phyloP scores from a whole-genome alignment of 2,888 invertebrate species.

The Syrphus vitripennis region DNA sequence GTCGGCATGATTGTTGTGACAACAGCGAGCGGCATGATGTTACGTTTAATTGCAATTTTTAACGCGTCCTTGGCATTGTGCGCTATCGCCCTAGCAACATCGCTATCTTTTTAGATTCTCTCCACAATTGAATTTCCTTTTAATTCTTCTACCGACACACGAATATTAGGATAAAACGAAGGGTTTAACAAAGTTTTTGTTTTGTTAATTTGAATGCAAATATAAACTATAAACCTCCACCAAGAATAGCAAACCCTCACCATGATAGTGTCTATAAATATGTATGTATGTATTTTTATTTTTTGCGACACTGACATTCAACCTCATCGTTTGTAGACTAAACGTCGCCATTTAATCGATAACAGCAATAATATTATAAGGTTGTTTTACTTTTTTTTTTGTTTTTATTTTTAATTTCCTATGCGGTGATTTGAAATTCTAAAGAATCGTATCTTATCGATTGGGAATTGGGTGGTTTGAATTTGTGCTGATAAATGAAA shows the following conservation, averaged over 20 bases:
- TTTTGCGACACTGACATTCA: constrained; percentile 9
- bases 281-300: neutral
- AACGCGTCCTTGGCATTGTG: constrained; percentile 45
- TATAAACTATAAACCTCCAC: too few relatives aligned
- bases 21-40: neutral
- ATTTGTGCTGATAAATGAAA: constrained; percentile 17
- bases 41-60: constrained; percentile 50
- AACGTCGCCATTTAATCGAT: constrained; percentile 41
- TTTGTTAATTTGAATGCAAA: neutral
- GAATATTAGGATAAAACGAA: neutral
- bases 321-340: constrained; percentile 35
- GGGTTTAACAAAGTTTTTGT: neutral
- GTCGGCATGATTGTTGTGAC: neutral
- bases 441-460: constrained; percentile 61
- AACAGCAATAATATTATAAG: constrained; percentile 18
- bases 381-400: neutral
- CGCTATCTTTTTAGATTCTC: neutral
- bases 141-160: too few relatives aligned
- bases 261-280: neutral
- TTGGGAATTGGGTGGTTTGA: constrained; percentile 10
- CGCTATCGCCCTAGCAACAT: constrained; percentile 27
- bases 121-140: constrained; percentile 22
- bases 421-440: constrained; percentile 25
- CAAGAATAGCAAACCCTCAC: neutral
- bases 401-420: neutral